phyloP scores from a whole-genome alignment of 2,888 invertebrate species.

The Onthophagus sagittarius region DNA sequence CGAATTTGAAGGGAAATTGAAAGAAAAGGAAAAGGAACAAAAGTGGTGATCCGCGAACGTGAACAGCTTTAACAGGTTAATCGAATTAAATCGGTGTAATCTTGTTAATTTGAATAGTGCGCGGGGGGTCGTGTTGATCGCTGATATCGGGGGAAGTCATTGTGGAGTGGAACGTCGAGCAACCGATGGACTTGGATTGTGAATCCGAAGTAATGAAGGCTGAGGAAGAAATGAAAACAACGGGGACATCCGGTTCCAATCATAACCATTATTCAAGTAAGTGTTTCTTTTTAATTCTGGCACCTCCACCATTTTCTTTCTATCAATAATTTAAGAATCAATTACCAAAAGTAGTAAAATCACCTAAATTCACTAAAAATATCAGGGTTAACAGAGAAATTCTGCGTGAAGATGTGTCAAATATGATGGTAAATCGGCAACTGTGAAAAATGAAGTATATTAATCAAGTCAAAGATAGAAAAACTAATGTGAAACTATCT shows the following conservation, averaged over 20 bases:
- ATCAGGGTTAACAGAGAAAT: no score
- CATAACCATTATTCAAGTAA: conserved; percentile 41
- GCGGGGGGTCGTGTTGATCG: background rate
- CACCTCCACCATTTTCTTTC: no score
- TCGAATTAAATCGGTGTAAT: conserved; percentile 12
- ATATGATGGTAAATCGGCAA: no score
- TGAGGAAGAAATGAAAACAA: conserved; percentile 40
- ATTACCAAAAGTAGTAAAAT: no score
- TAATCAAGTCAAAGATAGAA: no score
- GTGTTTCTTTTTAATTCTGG: conserved; percentile 22
- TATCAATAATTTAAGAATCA: no score
- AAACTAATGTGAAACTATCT: no score
- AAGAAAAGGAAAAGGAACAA: background rate
- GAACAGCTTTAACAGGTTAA: background rate
- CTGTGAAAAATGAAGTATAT: no score
- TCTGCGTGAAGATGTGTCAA: no score
- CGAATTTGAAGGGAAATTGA: background rate
- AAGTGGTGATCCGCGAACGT: background rate
- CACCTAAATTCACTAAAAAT: no score
- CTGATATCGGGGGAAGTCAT: conserved; percentile 15
- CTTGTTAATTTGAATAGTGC: conserved; percentile 6
- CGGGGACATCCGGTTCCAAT: conserved; percentile 35
- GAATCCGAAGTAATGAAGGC: conserved; percentile 39
- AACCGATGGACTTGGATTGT: conserved; percentile 36
- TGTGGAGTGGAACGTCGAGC: conserved; percentile 31